Conservation (phyloP, 2,113 vertebrate genomes). For the Microtus oregoni region DNA sequence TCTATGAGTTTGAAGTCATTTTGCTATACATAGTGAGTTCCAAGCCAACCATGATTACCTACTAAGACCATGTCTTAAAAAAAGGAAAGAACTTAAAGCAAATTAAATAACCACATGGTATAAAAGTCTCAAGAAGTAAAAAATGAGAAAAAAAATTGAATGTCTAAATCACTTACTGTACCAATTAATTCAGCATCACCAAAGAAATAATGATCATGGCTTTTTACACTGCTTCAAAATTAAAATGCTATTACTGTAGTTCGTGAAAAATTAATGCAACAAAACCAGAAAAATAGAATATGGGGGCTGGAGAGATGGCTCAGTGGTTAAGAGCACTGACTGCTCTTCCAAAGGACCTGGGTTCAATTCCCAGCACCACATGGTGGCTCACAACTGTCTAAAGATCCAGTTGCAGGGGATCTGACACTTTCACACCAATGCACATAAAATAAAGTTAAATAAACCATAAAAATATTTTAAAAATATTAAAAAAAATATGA, state of each 20-base stretch:
- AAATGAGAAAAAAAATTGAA: neutral
- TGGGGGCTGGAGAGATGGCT: too few species aligned
- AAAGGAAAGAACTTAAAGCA: neutral
- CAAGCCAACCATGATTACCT: neutral
- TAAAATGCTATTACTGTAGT: neutral
- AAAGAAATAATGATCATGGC: neutral
- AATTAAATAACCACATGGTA: neutral
- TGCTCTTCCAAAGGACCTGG: too few species aligned
- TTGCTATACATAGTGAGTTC: neutral
- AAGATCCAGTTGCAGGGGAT: too few species aligned
- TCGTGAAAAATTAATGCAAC: neutral
- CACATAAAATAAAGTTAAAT: too few species aligned
- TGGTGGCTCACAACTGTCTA: too few species aligned
- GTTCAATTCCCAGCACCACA: too few species aligned
- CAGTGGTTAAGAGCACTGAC: too few species aligned
- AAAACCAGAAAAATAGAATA: neutral
- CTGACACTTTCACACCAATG: too few species aligned
- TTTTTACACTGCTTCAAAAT: neutral
- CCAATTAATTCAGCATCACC: neutral
- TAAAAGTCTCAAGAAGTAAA: neutral
- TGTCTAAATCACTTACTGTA: neutral
- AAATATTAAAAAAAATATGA: neutral
- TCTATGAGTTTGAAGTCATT: neutral
- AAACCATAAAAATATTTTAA: neutral
- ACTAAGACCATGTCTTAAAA: neutral